Evolutionary conservation across 2,797 vertebrate genomes (phyloP).

Genomic region (Pitangus sulphuratus): DNA sequence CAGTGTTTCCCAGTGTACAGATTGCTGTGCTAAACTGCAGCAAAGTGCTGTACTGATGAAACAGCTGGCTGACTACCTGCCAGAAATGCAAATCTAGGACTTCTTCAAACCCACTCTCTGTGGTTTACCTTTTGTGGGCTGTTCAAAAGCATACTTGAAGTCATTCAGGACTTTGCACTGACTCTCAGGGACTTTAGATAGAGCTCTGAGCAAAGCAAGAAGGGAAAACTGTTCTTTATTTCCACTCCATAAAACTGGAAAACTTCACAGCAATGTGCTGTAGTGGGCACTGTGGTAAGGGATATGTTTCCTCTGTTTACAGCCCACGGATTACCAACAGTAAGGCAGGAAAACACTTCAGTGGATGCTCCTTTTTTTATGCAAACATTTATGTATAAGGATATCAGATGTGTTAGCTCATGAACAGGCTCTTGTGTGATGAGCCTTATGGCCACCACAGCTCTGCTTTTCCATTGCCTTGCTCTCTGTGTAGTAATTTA

Average conservation of each 20-base stretch:
- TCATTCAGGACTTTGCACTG: background rate
- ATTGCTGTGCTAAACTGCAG: background rate
- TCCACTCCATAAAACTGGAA: background rate
- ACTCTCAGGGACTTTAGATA: background rate
- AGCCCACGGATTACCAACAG: background rate
- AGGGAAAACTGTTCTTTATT: background rate
- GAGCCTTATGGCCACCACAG: conserved; percentile 25
- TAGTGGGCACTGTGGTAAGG: background rate
- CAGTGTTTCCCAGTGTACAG: background rate
- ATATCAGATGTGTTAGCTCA: background rate
- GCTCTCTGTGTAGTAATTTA: conserved; percentile 30
- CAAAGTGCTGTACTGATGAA: background rate
- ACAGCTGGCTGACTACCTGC: background rate
- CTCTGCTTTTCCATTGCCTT: conserved; percentile 56
- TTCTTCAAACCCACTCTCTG: background rate
- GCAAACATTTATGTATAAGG: background rate
- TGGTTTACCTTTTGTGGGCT: background rate
- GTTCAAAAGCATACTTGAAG: background rate
- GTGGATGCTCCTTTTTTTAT: background rate
- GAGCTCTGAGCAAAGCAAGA: conserved; percentile 10
- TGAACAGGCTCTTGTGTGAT: background rate
- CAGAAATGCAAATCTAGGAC: background rate
- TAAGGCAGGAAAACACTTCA: background rate
- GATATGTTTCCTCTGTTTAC: background rate
- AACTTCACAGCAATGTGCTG: background rate